Percentiles rank a stretch among this genome's conserved stretches.
These are phyloP conservation scores for Erpobdella octoculata DNA, from an alignment of 2,888 invertebrate species.

Conservation along the genomic window DNA sequence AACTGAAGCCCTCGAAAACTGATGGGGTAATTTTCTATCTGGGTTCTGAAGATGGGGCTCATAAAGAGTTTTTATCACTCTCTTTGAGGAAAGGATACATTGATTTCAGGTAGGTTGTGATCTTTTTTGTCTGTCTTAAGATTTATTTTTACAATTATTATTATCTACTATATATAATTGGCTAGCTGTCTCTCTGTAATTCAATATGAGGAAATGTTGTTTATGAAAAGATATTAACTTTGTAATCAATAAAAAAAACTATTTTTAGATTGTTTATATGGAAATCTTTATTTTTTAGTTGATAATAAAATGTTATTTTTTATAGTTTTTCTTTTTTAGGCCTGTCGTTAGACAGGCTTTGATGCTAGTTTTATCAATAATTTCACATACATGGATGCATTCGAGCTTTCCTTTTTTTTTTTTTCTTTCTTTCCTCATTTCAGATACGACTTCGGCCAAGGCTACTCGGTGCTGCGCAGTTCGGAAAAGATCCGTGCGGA, in stretches of 20 bases:
- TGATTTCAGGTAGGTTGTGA: slow-evolving; percentile 15
- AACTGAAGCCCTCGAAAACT: slow-evolving; percentile 7
- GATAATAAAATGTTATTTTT: no score
- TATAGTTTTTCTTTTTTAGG: no score
- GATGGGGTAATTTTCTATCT: slow-evolving; percentile 17
- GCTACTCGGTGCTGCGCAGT: slow-evolving; percentile 1
- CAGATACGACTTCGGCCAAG: slow-evolving; percentile 21
- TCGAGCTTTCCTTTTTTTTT: background rate
- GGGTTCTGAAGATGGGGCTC: background rate
- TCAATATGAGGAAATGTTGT: no score
- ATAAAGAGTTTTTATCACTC: slow-evolving; percentile 20
- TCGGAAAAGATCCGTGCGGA: background rate
- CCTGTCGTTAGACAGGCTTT: no score
- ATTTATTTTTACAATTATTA: background rate
- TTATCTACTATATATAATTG: no score
- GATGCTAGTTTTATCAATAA: background rate
- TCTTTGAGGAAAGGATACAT: background rate
- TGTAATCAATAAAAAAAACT: no score
- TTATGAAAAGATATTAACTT: no score
- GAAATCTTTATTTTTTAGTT: no score
- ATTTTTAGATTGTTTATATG: no score
- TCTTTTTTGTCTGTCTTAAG: background rate
- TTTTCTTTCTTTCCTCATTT: background rate
- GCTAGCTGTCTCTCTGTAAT: no score
- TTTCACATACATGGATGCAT: background rate